phyloP scores from a whole-genome alignment of 2,797 vertebrate species.

The Hydrolagus colliei region DNA sequence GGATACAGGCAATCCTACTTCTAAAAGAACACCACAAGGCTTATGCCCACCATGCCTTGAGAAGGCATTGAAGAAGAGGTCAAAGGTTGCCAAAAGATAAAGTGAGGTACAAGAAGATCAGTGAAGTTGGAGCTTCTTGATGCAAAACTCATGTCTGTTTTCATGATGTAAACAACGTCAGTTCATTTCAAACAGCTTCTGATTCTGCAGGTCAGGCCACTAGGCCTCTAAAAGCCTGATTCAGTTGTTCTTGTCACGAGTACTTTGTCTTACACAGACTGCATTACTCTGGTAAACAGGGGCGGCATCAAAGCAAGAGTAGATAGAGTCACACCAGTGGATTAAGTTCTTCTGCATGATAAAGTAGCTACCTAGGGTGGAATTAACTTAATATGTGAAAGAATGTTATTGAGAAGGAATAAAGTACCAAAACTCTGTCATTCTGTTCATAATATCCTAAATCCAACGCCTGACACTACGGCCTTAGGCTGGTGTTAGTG shows the following conservation, averaged over 20 bases:
- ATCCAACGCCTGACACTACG: constrained; percentile 93
- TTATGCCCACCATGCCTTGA: constrained; percentile 77
- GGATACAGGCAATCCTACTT: constrained; percentile 77
- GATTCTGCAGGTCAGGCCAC: constrained; percentile 62
- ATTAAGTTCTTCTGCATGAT: constrained; percentile 99
- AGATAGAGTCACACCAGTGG: constrained; percentile 97
- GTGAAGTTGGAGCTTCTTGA: constrained; percentile 69
- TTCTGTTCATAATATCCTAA: constrained; percentile 97
- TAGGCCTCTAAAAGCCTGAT: constrained; percentile 88
- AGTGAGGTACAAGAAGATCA: constrained; percentile 94
- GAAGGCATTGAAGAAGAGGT: constrained; percentile 79
- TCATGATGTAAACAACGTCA: constrained; percentile 57
- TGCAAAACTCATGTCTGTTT: constrained; percentile 71
- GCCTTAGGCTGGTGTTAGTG: constrained; percentile 85
- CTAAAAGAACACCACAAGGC: constrained; percentile 85
- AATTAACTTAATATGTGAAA: constrained; percentile 99
- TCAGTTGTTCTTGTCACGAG: constrained; percentile 91
- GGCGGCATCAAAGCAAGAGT: constrained; percentile 90
- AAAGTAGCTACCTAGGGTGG: constrained; percentile 99
- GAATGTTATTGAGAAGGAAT: constrained; percentile 99
- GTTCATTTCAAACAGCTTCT: constrained; percentile 57
- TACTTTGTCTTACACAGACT: constrained; percentile 94
- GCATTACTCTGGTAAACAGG: constrained; percentile 85
- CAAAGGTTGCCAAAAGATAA: constrained; percentile 94
- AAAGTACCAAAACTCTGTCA: constrained; percentile 98